These are phyloP conservation scores for Athripsodes cinereus DNA, from an alignment of 2,888 invertebrate species.

Conservation along the genomic window DNA sequence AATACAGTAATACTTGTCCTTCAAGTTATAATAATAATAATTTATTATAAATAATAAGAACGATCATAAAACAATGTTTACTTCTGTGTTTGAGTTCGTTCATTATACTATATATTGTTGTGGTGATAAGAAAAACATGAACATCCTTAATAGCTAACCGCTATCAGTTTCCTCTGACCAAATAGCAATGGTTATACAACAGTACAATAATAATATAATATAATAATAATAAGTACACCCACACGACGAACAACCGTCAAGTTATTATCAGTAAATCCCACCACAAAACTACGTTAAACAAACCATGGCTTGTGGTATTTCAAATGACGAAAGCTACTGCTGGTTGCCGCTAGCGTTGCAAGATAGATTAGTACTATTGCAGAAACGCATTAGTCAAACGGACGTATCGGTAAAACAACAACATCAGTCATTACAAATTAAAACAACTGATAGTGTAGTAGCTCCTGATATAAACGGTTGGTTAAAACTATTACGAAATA, in stretches of 20 bases:
- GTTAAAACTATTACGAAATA: constrained; percentile 39
- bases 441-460: constrained; percentile 22
- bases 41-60: too few relatives aligned
- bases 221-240: neutral
- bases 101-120: too few relatives aligned
- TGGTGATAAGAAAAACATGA: neutral
- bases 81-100: too few relatives aligned
- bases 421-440: too few relatives aligned
- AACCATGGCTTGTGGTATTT: constrained; percentile 18
- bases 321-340: constrained; percentile 13
- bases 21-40: too few relatives aligned
- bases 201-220: neutral
- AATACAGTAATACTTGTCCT: too few relatives aligned
- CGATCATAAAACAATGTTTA: too few relatives aligned
- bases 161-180: neutral
- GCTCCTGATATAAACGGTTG: constrained; percentile 36
- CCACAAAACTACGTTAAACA: neutral
- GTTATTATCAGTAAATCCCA: neutral
- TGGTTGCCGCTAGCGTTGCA: constrained; percentile 42
- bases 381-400: constrained; percentile 2
- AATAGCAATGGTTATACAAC: neutral
- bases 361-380: constrained; percentile 38
- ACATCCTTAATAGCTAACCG: neutral
- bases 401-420: constrained; percentile 32
- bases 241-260: neutral